Evolutionary conservation across 2,797 vertebrate species (phyloP).

Genomic region (Pempheris klunzingeri): DNA sequence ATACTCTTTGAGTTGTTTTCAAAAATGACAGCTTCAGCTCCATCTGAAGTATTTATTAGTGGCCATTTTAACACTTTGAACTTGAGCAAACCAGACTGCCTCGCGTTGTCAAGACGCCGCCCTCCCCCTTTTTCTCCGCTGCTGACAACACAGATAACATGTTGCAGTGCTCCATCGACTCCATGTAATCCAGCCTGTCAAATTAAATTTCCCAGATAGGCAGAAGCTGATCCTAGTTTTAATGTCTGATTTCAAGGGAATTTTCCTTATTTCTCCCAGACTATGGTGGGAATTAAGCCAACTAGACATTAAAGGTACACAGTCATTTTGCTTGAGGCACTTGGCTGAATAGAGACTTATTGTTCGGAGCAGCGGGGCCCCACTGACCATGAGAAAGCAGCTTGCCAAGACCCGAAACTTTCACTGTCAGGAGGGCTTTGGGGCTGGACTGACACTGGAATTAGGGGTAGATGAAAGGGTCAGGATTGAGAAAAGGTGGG

Average conservation of each 20-base stretch:
- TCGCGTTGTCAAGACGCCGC: slow-evolving; percentile 41
- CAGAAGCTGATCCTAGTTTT: neutral
- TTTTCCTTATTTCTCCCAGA: slow-evolving; percentile 1
- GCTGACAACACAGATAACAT: slow-evolving; percentile 63
- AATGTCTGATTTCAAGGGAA: slow-evolving; percentile 30
- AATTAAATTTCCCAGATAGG: slow-evolving; percentile 28
- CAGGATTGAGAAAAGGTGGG: slow-evolving; percentile 15
- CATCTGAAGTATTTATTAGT: slow-evolving; percentile 73
- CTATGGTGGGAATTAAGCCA: slow-evolving; percentile 12
- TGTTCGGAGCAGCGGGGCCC: slow-evolving; percentile 57
- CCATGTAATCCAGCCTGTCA: slow-evolving; percentile 44
- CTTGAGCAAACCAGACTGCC: slow-evolving; percentile 72
- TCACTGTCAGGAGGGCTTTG: slow-evolving; percentile 42
- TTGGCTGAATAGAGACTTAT: slow-evolving; percentile 56
- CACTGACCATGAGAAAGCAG: slow-evolving; percentile 33
- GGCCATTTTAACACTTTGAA: slow-evolving; percentile 77
- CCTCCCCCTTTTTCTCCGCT: slow-evolving; percentile 11
- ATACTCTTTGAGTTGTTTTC: slow-evolving; percentile 69
- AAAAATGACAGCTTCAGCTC: slow-evolving; percentile 80
- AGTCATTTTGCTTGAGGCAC: slow-evolving; percentile 25
- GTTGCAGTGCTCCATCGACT: slow-evolving; percentile 29
- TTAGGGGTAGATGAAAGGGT: slow-evolving; percentile 56
- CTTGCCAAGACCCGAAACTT: slow-evolving; percentile 47
- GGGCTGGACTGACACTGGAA: slow-evolving; percentile 34
- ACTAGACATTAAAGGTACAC: slow-evolving; percentile 33